phyloP scores from a whole-genome alignment of 2,113 vertebrate genomes.

The Gracilinanus agilis region DNA sequence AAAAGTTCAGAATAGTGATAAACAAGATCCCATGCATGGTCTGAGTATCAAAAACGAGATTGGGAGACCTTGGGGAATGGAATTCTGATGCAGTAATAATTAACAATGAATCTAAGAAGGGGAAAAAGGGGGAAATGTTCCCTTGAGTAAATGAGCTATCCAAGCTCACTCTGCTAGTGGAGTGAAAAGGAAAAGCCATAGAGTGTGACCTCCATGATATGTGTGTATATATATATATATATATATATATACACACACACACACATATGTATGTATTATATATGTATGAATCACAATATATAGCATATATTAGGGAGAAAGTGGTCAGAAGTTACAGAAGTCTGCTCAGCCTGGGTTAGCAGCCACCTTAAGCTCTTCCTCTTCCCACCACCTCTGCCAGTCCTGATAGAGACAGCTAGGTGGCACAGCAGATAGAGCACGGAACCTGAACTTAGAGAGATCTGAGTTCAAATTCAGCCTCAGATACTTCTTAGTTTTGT shows the following conservation, averaged over 20 bases:
- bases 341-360: background rate
- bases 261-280: no score
- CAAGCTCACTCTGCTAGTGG: background rate
- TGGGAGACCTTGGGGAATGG: background rate
- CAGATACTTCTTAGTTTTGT: background rate
- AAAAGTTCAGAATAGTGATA: background rate
- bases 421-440: background rate
- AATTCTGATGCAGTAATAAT: background rate
- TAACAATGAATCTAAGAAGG: background rate
- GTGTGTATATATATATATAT: no score
- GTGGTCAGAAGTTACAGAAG: background rate
- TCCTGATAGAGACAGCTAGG: background rate
- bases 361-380: background rate
- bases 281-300: no score
- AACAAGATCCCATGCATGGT: background rate
- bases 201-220: background rate
- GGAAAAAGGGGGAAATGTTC: background rate
- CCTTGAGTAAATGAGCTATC: background rate
- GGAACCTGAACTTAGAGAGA: background rate
- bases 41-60: background rate
- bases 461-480: background rate
- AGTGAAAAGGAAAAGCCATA: background rate
- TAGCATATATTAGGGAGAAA: background rate
- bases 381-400: background rate
- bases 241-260: no score